Percentiles rank a stretch among this genome's conserved stretches.
Conservation (phyloP, 2,797 vertebrate species). For the Hydrolagus colliei region DNA sequence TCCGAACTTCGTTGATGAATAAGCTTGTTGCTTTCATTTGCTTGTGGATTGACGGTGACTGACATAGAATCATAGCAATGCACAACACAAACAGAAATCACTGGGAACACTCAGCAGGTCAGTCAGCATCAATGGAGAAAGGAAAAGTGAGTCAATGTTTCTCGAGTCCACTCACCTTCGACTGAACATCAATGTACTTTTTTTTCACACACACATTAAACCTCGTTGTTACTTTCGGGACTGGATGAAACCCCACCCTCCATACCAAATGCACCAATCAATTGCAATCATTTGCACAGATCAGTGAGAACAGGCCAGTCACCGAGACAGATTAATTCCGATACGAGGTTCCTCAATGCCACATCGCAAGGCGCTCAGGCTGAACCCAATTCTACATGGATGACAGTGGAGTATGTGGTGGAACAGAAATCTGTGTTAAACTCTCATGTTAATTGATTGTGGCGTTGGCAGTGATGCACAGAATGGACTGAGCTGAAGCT, state of each 20-base stretch:
- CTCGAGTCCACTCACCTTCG: no score
- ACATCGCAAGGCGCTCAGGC: not conserved
- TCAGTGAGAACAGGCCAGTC: not conserved
- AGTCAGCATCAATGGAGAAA: no score
- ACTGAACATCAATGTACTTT: not conserved
- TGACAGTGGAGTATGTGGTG: not conserved
- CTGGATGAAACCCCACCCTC: not conserved
- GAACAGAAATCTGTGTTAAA: not conserved
- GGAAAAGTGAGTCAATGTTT: no score
- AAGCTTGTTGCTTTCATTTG: not conserved
- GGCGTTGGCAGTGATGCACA: not conserved
- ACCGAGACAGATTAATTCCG: not conserved
- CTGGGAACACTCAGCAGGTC: no score
- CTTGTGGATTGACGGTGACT: not conserved
- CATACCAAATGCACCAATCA: no score
- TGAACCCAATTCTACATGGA: not conserved
- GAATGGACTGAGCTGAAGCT: not conserved
- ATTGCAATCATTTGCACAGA: not conserved
- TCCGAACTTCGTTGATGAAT: not conserved
- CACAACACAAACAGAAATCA: no score
- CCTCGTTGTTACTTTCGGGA: not conserved
- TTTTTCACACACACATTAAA: not conserved
- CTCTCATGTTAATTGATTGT: not conserved
- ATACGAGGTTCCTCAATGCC: not conserved
- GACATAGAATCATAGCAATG: not conserved